A percentile compares a stretch with the other conserved stretches of the same genome.
phyloP scores from a whole-genome alignment of 2,113 vertebrate species.

The Thalassarche chlororhynchos region DNA sequence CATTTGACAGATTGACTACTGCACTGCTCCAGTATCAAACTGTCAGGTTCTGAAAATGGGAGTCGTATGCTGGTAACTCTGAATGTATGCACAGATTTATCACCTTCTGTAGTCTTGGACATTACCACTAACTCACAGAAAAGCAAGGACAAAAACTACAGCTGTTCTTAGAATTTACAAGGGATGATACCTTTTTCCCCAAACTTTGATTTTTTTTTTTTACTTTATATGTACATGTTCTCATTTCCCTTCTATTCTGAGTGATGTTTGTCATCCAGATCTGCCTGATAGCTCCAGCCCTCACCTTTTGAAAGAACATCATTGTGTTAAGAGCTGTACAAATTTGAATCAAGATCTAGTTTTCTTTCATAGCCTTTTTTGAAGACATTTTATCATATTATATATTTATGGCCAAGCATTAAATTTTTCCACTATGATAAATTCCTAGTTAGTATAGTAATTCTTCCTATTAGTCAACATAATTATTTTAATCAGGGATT shows the following conservation, averaged over 20 bases:
- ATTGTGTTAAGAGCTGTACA: background rate
- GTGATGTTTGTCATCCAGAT: background rate
- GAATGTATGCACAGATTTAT: background rate
- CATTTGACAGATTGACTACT: background rate
- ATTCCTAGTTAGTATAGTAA: background rate
- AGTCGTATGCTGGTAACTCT: background rate
- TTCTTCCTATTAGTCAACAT: background rate
- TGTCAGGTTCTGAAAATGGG: background rate
- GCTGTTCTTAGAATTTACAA: background rate
- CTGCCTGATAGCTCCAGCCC: background rate
- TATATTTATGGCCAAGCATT: background rate
- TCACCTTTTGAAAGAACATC: background rate
- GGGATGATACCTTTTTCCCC: background rate
- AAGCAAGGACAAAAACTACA: background rate
- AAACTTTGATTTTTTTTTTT: background rate
- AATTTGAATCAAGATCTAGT: background rate
- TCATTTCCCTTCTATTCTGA: background rate
- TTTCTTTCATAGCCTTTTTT: background rate
- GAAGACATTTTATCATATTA: background rate
- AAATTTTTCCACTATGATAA: background rate
- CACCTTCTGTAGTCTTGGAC: background rate
- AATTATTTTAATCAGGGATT: background rate
- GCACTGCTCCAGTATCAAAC: background rate
- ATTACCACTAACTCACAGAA: background rate
- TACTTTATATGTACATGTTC: background rate